Percentiles rank a stretch among this genome's conserved stretches.
phyloP scores from a whole-genome alignment of 2,113 vertebrate species.

The Colossoma macropomum region DNA sequence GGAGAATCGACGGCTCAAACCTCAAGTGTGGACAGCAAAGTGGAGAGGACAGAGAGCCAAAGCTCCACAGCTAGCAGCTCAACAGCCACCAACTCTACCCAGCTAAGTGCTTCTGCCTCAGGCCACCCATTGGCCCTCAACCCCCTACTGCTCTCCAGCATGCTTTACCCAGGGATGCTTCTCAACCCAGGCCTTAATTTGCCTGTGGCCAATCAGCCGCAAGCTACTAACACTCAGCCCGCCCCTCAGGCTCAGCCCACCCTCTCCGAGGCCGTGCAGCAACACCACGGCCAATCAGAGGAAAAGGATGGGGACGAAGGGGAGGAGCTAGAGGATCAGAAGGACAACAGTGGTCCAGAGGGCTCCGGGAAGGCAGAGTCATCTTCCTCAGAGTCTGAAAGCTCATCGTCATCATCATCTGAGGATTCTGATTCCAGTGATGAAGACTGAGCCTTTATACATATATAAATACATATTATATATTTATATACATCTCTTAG shows the following conservation, averaged over 20 bases:
- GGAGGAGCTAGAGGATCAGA: conserved; percentile 77
- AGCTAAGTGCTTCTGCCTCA: conserved; percentile 81
- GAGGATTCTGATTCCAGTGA: conserved; percentile 95
- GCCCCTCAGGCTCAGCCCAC: conserved; percentile 68
- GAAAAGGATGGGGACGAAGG: conserved; percentile 64
- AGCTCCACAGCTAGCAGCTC: conserved; percentile 83
- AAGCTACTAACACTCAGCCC: conserved; percentile 83
- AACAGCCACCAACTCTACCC: conserved; percentile 80
- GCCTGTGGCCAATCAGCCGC: conserved; percentile 89
- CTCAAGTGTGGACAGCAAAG: conserved; percentile 77
- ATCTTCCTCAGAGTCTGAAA: conserved; percentile 90
- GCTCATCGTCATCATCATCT: conserved; percentile 87
- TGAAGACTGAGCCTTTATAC: conserved; percentile 87
- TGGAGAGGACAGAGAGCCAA: conserved; percentile 93
- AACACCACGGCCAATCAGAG: conserved; percentile 49
- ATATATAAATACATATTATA: conserved; percentile 79
- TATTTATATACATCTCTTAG: conserved; percentile 77
- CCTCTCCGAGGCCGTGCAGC: conserved; percentile 45
- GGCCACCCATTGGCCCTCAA: conserved; percentile 88
- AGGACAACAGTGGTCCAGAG: conserved; percentile 93
- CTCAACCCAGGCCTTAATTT: conserved; percentile 99
- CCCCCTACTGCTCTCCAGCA: conserved; percentile 95
- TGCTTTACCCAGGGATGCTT: conserved; percentile 99
- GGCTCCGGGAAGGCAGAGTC: conserved; percentile 92
- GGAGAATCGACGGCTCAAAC: conserved; percentile 52